Conservation (phyloP, 1,140 invertebrate species). For the Drosophila truncata region DNA sequence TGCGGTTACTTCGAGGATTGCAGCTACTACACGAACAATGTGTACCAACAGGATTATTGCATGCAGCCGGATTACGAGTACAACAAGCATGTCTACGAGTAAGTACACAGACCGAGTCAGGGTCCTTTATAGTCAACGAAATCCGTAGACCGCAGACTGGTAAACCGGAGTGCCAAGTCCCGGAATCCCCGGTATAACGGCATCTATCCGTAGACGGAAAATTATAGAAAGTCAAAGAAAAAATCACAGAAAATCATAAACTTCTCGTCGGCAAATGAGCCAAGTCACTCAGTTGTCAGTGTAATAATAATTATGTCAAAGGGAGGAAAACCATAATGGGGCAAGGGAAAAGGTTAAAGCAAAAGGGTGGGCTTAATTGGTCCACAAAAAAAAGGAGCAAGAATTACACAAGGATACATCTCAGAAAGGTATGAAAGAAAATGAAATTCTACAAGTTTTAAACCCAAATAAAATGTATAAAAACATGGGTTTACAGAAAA, state of each 20-base stretch:
- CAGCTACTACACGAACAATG: slow-evolving; percentile 77
- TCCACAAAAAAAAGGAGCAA: neutral
- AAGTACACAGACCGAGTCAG: slow-evolving; percentile 56
- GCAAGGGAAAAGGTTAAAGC: too few species aligned
- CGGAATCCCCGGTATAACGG: neutral
- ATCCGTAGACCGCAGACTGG: neutral
- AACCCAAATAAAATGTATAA: neutral
- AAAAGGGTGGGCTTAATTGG: neutral
- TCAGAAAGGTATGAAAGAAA: neutral
- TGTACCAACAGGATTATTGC: slow-evolving; percentile 84
- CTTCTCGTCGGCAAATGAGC: slow-evolving; percentile 23
- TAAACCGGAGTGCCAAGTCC: neutral
- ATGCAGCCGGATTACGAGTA: slow-evolving; percentile 84
- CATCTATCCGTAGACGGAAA: neutral
- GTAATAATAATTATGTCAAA: slow-evolving; percentile 1
- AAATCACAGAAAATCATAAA: slow-evolving; percentile 2
- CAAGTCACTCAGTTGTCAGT: slow-evolving; percentile 26
- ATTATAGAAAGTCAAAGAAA: neutral
- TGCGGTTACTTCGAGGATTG: slow-evolving; percentile 85
- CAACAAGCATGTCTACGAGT: slow-evolving; percentile 84
- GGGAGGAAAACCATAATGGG: neutral
- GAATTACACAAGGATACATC: neutral
- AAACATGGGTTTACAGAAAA: neutral
- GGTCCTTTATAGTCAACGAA: neutral
- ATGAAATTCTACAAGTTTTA: neutral